phyloP scores from a whole-genome alignment of 2,797 vertebrate species.

The Enteromius treurensis region DNA sequence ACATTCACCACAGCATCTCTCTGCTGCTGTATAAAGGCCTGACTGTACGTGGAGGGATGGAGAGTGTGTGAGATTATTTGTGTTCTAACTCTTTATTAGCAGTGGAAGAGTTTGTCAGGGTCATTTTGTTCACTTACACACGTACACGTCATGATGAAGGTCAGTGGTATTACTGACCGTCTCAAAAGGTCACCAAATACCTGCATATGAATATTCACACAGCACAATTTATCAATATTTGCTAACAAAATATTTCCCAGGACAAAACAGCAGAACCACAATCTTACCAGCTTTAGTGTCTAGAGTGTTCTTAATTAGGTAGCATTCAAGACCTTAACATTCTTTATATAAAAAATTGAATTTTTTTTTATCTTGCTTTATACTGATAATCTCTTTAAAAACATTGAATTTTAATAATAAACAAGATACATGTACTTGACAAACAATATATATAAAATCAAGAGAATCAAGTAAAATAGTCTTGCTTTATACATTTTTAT shows the following conservation, averaged over 20 bases:
- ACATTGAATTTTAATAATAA: no score
- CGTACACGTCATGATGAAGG: slow-evolving; percentile 53
- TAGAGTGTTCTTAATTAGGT: background rate
- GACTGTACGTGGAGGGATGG: slow-evolving; percentile 26
- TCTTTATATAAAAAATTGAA: no score
- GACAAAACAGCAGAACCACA: background rate
- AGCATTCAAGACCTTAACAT: background rate
- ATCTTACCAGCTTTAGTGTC: background rate
- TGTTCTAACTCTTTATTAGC: slow-evolving; percentile 86
- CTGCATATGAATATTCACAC: slow-evolving; percentile 47
- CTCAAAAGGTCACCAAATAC: slow-evolving; percentile 43
- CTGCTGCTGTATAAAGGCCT: background rate
- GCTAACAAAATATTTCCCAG: background rate
- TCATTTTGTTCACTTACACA: slow-evolving; percentile 40
- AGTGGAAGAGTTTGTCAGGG: slow-evolving; percentile 77
- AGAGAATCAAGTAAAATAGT: background rate
- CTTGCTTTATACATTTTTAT: background rate
- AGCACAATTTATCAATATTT: slow-evolving; percentile 23
- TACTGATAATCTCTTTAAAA: background rate
- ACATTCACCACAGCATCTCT: background rate
- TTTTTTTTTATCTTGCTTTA: background rate
- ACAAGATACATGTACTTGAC: background rate
- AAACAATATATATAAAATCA: no score
- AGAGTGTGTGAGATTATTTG: slow-evolving; percentile 76
- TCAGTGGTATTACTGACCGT: slow-evolving; percentile 46